Base-by-base conservation (phyloP, 1,140 invertebrate genomes). In the Phymastichus coffea region DNA sequence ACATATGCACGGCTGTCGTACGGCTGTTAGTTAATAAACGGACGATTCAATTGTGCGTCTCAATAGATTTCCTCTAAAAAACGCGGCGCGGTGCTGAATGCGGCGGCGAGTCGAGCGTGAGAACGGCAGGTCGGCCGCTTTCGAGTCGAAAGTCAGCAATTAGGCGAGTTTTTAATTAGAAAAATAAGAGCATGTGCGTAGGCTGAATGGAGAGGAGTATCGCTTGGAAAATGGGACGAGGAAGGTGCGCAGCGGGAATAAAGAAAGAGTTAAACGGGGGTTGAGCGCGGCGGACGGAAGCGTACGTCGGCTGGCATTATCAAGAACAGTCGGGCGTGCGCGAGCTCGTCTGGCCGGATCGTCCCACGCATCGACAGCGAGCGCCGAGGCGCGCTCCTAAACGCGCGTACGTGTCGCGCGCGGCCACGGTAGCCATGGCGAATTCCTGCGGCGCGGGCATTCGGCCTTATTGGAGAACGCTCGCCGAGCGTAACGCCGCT, bases 391-490 rank as follows among this genome's bases (percentile, higher is more conserved):
- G n/a, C n/a, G n/a, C n/a, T n/a, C n/a, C n/a, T n/a, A n/a, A n/a
- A n/a, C n/a, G n/a, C n/a, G n/a, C n/a, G n/a, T n/a, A n/a, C n/a
- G n/a, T n/a, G n/a, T n/a, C n/a, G n/a, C n/a, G n/a, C n/a, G n/a
- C n/a, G n/a, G n/a, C n/a, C n/a, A n/a, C n/a, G n/a, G 15, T 19
- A 43, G 14, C 17, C 17, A 20, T 4, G 4, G 54, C 59, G 35
- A 66, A 70, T 71, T 71, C 69, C 66, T 71, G 69, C 44, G 69
- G 69, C 51, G 60, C 49, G 60, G 35, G 41, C 51, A 58, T 55
- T 61, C 62, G 64, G 66, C 63, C 65, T 70, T 71, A 73, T 72
- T 69, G 70, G 69, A 70, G 67, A 65, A 71, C 65, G 63, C 61
- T 56, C 61, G 65, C n/a, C n/a, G 67, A 67, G 63, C 67, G 64